A percentile compares a stretch with the other conserved stretches of the same genome.
Evolutionary conservation across 2,113 vertebrate genomes (phyloP).

Genomic region (Baryphthengus martii): DNA sequence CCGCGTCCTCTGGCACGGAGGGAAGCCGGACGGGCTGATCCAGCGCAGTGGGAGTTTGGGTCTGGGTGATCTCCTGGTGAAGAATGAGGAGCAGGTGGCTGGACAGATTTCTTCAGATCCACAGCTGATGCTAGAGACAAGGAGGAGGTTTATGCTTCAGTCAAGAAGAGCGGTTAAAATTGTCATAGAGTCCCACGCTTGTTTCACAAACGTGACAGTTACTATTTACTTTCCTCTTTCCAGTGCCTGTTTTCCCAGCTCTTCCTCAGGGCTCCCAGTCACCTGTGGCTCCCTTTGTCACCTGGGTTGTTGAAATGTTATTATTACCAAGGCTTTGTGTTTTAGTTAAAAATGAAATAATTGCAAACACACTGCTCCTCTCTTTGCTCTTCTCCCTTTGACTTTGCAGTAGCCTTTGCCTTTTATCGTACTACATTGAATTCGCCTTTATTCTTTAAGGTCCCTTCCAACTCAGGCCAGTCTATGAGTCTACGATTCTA

Average conservation of each 20-base stretch:
- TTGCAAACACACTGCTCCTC: background rate
- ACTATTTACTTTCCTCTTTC: background rate
- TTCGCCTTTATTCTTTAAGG: no score
- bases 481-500: no score
- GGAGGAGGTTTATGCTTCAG: background rate
- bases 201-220: background rate
- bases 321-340: background rate
- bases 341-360: background rate
- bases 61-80: background rate
- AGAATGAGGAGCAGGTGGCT: background rate
- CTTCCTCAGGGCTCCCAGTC: background rate
- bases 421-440: background rate
- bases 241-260: background rate
- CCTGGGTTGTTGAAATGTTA: background rate
- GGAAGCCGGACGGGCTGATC: background rate
- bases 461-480: no score
- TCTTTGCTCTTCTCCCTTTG: background rate
- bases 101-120: background rate
- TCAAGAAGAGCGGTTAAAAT: background rate
- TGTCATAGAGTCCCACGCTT: background rate
- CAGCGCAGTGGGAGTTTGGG: fast-evolving
- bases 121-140: background rate
- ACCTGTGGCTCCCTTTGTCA: background rate
- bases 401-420: background rate
- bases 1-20: background rate